phyloP scores from a whole-genome alignment of 1,140 invertebrate species.

The Tetraneura akinire region DNA sequence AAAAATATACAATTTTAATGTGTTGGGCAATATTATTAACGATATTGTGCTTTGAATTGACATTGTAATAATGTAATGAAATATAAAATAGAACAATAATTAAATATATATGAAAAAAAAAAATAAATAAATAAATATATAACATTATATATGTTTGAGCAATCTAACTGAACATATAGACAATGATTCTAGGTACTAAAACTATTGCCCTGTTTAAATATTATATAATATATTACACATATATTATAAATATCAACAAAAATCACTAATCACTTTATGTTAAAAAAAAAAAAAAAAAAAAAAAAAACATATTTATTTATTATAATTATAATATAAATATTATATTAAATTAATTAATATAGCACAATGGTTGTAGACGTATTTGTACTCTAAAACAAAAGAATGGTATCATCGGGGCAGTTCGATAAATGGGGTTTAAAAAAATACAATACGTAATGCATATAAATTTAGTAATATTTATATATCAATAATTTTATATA shows the following conservation, averaged over 20 bases:
- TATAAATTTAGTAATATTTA: too few species aligned
- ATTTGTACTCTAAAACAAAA: slow-evolving; percentile 15
- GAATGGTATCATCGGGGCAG: neutral
- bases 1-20: neutral
- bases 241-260: slow-evolving; percentile 1
- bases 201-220: neutral
- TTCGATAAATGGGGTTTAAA: neutral
- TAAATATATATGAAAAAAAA: slow-evolving; percentile 7
- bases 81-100: slow-evolving; percentile 6
- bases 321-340: slow-evolving; percentile 6
- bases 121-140: slow-evolving; percentile 20
- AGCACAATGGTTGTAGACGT: slow-evolving; percentile 10
- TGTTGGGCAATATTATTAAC: neutral
- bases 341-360: neutral
- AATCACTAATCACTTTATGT: slow-evolving; percentile 30
- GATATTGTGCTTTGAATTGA: slow-evolving; percentile 36
- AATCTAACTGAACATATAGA: slow-evolving; percentile 22
- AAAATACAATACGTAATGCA: neutral
- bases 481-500: neutral
- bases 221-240: neutral
- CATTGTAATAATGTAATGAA: slow-evolving; percentile 20
- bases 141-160: slow-evolving; percentile 36
- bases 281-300: slow-evolving; percentile 13
- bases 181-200: neutral
- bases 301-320: neutral